A percentile compares a stretch with the other conserved stretches of the same genome.
Evolutionary conservation across 2,797 vertebrate genomes (phyloP).

Genomic region (Luscinia megarhynchos): DNA sequence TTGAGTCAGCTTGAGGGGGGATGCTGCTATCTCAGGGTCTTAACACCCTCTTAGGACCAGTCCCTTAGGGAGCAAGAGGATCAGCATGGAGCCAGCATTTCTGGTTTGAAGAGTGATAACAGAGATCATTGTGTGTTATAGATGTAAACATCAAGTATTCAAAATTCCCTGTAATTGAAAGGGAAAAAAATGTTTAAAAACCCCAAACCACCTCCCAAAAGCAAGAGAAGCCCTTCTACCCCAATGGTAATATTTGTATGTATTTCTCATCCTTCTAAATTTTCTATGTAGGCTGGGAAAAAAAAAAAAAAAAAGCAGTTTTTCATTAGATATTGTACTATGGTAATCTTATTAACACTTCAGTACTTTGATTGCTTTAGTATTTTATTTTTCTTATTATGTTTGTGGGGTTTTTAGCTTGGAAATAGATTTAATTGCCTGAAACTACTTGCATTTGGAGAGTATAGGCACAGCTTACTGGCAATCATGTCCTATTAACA

Average conservation of each 20-base stretch:
- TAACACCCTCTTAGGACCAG: neutral
- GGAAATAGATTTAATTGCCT: neutral
- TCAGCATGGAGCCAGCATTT: neutral
- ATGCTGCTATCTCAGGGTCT: neutral
- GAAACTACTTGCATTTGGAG: neutral
- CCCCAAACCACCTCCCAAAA: fast-evolving
- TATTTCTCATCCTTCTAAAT: neutral
- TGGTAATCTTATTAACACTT: neutral
- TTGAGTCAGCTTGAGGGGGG: neutral
- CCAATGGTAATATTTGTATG: no score
- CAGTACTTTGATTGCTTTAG: neutral
- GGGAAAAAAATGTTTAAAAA: fast-evolving
- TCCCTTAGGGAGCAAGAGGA: neutral
- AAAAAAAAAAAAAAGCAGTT: neutral
- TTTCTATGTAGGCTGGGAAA: neutral
- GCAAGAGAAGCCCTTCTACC: neutral
- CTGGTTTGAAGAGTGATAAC: neutral
- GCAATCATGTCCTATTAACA: neutral
- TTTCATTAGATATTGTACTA: neutral
- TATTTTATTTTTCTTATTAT: neutral
- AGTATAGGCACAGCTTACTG: neutral
- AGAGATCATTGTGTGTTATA: neutral
- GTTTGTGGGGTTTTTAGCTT: fast-evolving
- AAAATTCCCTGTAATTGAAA: neutral
- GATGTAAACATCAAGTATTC: neutral